phyloP scores from a whole-genome alignment of 2,888 invertebrate species.

The Harpalus rubripes region DNA sequence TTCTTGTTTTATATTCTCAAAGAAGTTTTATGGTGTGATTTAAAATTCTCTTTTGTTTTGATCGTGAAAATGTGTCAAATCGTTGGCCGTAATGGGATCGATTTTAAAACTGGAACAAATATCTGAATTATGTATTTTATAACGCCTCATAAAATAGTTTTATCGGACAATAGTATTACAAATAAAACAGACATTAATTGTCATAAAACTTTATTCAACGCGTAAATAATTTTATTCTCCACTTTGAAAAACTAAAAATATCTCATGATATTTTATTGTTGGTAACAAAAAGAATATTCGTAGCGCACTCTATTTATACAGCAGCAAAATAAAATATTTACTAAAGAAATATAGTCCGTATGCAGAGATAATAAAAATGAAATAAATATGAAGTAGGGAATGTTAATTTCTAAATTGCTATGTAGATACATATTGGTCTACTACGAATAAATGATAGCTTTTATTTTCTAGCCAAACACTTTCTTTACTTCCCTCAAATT shows the following conservation, averaged over 20 bases:
- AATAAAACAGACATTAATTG: constrained; percentile 35
- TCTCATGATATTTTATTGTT: constrained; percentile 11
- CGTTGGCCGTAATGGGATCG: too few relatives aligned
- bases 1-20: too few relatives aligned
- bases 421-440: constrained; percentile 47
- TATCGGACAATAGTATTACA: constrained; percentile 9
- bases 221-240: constrained; percentile 15
- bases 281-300: constrained; percentile 12
- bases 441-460: background rate
- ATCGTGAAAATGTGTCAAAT: too few relatives aligned
- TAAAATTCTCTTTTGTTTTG: too few relatives aligned
- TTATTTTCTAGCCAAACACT: background rate
- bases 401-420: constrained; percentile 52
- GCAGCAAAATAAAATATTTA: constrained; percentile 40
- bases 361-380: constrained; percentile 51
- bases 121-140: constrained; percentile 10
- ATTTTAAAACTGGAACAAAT: background rate
- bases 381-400: constrained; percentile 40
- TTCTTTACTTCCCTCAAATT: background rate
- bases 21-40: too few relatives aligned
- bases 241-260: constrained; percentile 6
- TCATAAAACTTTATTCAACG: constrained; percentile 21
- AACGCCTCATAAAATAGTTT: constrained; percentile 22
- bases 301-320: background rate
- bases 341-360: constrained; percentile 36